Percentiles rank a stretch among this genome's conserved stretches.
Evolutionary conservation across 2,888 invertebrate genomes (phyloP).

Genomic region (Brachynemurus nebulosus): DNA sequence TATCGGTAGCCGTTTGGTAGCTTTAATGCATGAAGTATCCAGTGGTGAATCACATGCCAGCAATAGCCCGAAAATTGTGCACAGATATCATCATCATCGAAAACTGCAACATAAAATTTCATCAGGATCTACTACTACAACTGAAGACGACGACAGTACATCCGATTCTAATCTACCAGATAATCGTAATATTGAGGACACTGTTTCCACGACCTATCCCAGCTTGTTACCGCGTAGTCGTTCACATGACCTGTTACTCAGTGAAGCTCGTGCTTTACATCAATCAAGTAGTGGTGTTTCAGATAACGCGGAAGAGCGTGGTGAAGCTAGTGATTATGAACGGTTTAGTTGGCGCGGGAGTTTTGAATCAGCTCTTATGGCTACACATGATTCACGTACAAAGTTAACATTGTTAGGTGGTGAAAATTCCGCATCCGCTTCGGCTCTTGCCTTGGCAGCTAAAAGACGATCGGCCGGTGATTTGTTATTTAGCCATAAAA

Average conservation of each 20-base stretch:
- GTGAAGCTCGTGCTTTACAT: constrained; percentile 37
- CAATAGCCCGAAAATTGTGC: constrained; percentile 42
- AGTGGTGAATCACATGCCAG: constrained; percentile 50
- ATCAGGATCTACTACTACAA: constrained; percentile 44
- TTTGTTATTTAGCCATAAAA: constrained; percentile 63
- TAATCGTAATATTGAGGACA: constrained; percentile 24
- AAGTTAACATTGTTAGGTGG: constrained; percentile 51
- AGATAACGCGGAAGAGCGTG: constrained; percentile 46
- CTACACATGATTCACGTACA: constrained; percentile 65
- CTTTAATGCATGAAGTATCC: constrained; percentile 84
- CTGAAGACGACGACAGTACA: constrained; percentile 58
- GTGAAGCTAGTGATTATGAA: constrained; percentile 69
- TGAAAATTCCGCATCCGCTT: constrained; percentile 46
- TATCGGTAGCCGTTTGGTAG: constrained; percentile 73
- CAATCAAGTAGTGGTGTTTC: constrained; percentile 37
- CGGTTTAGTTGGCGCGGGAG: constrained; percentile 86
- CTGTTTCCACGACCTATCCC: constrained; percentile 31
- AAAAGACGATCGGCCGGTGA: constrained; percentile 74
- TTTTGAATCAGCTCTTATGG: constrained; percentile 81
- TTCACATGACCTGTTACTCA: constrained; percentile 65
- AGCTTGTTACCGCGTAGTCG: constrained; percentile 58
- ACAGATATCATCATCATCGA: constrained; percentile 36
- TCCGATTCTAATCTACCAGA: constrained; percentile 40
- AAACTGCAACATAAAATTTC: constrained; percentile 41
- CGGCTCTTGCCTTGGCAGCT: constrained; percentile 53